phyloP scores from a whole-genome alignment of 2,888 invertebrate species.

The Ornithoptera priamus region DNA sequence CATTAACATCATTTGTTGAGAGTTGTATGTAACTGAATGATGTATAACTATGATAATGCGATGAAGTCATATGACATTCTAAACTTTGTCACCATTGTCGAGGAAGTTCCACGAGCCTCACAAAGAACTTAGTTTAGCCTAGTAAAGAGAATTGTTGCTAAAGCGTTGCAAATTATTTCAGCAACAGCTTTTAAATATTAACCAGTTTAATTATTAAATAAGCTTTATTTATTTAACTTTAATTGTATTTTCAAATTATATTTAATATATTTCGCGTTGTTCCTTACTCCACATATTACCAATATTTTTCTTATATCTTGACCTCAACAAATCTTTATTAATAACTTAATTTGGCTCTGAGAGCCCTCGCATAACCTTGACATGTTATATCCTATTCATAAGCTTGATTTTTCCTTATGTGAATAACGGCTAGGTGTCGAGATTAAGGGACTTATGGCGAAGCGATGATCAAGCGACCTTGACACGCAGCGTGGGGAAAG shows the following conservation, averaged over 20 bases:
- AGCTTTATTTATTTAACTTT: too few relatives aligned
- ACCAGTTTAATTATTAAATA: neutral
- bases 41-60: constrained; percentile 57
- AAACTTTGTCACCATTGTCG: constrained; percentile 32
- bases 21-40: constrained; percentile 50
- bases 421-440: constrained; percentile 37
- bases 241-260: neutral
- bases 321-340: neutral
- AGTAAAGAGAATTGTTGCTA: neutral
- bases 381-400: constrained; percentile 13
- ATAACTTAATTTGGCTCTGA: neutral
- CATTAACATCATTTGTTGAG: constrained; percentile 55
- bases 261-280: neutral
- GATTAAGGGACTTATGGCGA: constrained; percentile 48
- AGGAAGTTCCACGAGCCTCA: constrained; percentile 18
- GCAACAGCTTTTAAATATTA: neutral
- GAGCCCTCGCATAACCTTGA: constrained; percentile 18
- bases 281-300: neutral
- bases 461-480: constrained; percentile 64
- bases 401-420: constrained; percentile 37
- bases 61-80: constrained; percentile 62
- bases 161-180: neutral
- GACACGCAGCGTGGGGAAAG: constrained; percentile 72
- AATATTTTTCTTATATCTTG: neutral
- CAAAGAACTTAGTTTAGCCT: neutral